These are phyloP conservation scores for Catharus fuscescens DNA, from an alignment of 2,113 vertebrate species.

Conservation along the genomic window DNA sequence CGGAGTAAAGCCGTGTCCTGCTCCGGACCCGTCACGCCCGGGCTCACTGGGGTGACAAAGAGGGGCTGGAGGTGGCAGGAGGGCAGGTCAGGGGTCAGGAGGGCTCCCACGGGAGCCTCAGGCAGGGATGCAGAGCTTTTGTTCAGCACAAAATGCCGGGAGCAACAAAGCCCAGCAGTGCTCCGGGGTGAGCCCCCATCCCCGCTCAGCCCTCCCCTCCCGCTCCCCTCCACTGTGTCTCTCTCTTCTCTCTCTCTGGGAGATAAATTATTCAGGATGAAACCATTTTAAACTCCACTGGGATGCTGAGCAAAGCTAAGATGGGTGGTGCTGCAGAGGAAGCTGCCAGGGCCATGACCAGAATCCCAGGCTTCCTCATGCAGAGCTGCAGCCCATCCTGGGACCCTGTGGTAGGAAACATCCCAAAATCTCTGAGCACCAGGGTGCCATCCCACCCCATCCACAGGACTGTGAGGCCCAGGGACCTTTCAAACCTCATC, in stretches of 20 bases:
- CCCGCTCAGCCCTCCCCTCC: neutral
- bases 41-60: neutral
- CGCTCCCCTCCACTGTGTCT: neutral
- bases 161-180: neutral
- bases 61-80: neutral
- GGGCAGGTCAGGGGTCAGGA: constrained; percentile 33
- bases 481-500: fast-evolving
- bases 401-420: fast-evolving
- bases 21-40: fast-evolving
- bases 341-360: neutral
- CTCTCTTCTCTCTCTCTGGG: neutral
- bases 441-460: fast-evolving
- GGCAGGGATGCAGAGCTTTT: neutral
- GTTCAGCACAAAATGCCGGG: neutral
- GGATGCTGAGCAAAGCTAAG: constrained; percentile 55
- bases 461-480: neutral
- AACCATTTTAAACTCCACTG: constrained; percentile 55
- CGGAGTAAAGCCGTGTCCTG: neutral
- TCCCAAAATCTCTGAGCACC: neutral
- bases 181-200: neutral
- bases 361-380: neutral
- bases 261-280: constrained; percentile 66
- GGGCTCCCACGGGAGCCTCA: constrained; percentile 28
- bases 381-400: neutral
- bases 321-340: constrained; percentile 57